Base-by-base conservation (phyloP, 2,888 invertebrate genomes). In the Choristoneura rosaceana region DNA sequence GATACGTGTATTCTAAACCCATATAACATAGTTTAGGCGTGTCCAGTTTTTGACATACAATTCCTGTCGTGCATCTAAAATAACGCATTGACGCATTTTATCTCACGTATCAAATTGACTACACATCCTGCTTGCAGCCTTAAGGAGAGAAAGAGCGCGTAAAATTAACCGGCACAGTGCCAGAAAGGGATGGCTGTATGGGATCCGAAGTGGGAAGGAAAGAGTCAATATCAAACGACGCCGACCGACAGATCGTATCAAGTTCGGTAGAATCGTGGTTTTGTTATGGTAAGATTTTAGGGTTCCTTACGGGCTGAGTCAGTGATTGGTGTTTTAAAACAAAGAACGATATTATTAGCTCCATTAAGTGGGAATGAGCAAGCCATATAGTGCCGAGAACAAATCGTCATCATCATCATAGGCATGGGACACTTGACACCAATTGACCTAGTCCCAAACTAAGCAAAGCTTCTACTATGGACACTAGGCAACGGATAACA, bases 51-150 rank as follows among this genome's bases (percentile, higher is more conserved):
- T 43, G 65, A 33, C 15, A 65, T 50, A 9, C 38, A 33, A 71
- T 66, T 62, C 71, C 55, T n/a, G 55, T 38, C 66, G 55, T 67
- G 34, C 14, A 5, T 63, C 45, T 17, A 50, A 71, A 71, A 47
- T 66, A 66, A 61, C 65, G 38, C 41, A 73, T 69, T 69, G 52
- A 64, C 73, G 64, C 69, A 71, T 52, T 63, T 73, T 73, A 73
- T 73, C 73, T 64, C 33, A 59, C 68, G 60, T 69, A 73, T 69
- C 73, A 73, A 73, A 73, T 73, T 69, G 69, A 59, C 64, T 59
- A 17, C 41, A 69, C 69, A 73, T 73, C 73, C 69, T 73, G 68
- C 50, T 38, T 43, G 34, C 33, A 38, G 41, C 55, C 62, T 25
- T 62, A 8, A 47, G 43, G 71, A 63, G 47, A 12, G 47, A 55